phyloP scores from a whole-genome alignment of 2,797 vertebrate species.

The Rhadinocentrus ornatus region DNA sequence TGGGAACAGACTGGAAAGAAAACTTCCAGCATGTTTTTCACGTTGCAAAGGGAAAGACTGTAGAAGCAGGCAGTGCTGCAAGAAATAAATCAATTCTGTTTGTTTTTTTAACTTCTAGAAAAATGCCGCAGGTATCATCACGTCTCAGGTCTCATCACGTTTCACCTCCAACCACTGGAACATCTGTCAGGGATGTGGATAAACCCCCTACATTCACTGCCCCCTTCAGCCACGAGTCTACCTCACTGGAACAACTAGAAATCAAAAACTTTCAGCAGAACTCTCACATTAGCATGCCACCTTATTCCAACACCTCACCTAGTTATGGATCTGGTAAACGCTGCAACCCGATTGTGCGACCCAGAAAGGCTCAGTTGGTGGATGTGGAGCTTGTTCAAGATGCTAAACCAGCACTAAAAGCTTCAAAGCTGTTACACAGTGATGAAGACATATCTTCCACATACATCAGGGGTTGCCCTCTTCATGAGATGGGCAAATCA shows the following conservation, averaged over 20 bases:
- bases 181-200: constrained; percentile 41
- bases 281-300: constrained; percentile 40
- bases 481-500: constrained; percentile 73
- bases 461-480: constrained; percentile 52
- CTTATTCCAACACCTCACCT: constrained; percentile 60
- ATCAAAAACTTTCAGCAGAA: constrained; percentile 72
- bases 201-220: constrained; percentile 44
- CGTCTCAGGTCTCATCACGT: constrained; percentile 75
- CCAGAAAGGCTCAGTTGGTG: constrained; percentile 74
- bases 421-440: constrained; percentile 25
- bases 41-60: background rate
- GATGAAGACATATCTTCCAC: constrained; percentile 44
- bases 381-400: constrained; percentile 67
- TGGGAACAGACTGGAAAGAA: background rate
- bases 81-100: background rate
- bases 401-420: constrained; percentile 30
- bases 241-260: constrained; percentile 83
- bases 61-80: background rate
- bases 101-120: constrained; percentile 74
- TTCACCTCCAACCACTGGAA: constrained; percentile 40
- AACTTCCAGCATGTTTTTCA: background rate
- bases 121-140: constrained; percentile 84
- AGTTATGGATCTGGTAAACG: constrained; percentile 64
- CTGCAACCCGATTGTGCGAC: constrained; percentile 37
- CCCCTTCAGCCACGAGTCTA: constrained; percentile 65